Evolutionary conservation across 1,140 invertebrate species (phyloP).

Genomic region (Scylla paramamosain): DNA sequence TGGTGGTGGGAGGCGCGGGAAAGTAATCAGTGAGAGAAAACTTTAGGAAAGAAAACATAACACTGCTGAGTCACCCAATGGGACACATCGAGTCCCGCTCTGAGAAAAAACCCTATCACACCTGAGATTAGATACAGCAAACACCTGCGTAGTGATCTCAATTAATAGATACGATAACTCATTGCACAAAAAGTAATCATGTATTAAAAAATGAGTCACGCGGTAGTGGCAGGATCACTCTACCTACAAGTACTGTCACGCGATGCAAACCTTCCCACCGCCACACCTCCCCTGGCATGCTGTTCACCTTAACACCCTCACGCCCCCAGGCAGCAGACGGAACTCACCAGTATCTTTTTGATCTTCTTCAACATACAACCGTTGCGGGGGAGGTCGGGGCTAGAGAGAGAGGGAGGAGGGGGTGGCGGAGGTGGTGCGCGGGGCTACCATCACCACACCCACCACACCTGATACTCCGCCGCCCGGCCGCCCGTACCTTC

Average conservation of each 20-base stretch:
- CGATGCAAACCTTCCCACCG: neutral
- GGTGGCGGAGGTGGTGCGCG: neutral
- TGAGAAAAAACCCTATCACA: neutral
- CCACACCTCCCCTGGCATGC: neutral
- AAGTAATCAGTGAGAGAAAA: neutral
- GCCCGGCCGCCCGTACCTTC: conserved; percentile 12
- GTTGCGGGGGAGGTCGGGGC: conserved; percentile 38
- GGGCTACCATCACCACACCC: conserved; percentile 29
- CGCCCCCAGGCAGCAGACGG: neutral
- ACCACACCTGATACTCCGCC: neutral
- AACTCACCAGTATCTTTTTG: conserved; percentile 60
- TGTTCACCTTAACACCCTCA: neutral
- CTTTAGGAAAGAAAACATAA: neutral
- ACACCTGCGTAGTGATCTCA: neutral
- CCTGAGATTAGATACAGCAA: neutral
- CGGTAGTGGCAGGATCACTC: neutral
- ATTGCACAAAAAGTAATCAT: neutral
- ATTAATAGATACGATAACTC: neutral
- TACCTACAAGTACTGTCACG: neutral
- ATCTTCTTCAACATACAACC: conserved; percentile 67
- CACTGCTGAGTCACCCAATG: neutral
- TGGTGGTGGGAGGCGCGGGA: neutral
- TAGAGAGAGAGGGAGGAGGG: neutral
- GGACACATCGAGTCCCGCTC: neutral
- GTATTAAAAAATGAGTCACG: neutral